phyloP scores from a whole-genome alignment of 2,113 vertebrate species.

The Pao palembangensis region DNA sequence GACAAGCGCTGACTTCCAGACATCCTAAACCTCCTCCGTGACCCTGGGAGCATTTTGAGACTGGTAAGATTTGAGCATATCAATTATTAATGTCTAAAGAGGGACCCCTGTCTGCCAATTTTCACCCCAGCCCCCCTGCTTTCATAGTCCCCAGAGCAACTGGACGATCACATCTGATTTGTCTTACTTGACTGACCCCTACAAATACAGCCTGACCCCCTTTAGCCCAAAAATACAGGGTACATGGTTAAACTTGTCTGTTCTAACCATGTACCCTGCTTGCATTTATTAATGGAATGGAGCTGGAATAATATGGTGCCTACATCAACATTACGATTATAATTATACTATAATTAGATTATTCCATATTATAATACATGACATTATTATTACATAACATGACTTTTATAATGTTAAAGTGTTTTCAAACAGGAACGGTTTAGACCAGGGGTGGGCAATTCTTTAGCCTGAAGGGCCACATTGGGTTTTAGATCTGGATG shows the following conservation, averaged over 20 bases:
- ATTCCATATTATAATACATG: too few relatives aligned
- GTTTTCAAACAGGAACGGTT: too few relatives aligned
- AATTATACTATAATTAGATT: too few relatives aligned
- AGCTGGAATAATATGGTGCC: background rate
- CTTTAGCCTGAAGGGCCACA: too few relatives aligned
- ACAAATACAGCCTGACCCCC: constrained; percentile 18
- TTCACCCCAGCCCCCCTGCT: constrained; percentile 31
- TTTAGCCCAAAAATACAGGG: constrained; percentile 19
- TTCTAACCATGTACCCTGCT: background rate
- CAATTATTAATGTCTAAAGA: constrained; percentile 80
- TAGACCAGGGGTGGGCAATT: too few relatives aligned
- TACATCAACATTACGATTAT: background rate
- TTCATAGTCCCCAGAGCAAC: constrained; percentile 64
- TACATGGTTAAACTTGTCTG: too few relatives aligned
- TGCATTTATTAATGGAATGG: background rate
- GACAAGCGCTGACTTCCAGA: constrained; percentile 29
- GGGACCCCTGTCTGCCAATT: constrained; percentile 63
- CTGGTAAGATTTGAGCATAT: constrained; percentile 42
- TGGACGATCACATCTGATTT: constrained; percentile 76
- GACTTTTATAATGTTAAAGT: too few relatives aligned
- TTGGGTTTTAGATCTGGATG: too few relatives aligned
- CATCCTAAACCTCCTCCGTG: constrained; percentile 40
- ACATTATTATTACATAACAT: too few relatives aligned
- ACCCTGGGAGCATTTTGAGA: constrained; percentile 33
- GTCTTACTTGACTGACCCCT: constrained; percentile 73